A percentile compares a stretch with the other conserved stretches of the same genome.
These are phyloP conservation scores for Anodontia alba DNA, from an alignment of 2,888 invertebrate species.

Conservation along the genomic window DNA sequence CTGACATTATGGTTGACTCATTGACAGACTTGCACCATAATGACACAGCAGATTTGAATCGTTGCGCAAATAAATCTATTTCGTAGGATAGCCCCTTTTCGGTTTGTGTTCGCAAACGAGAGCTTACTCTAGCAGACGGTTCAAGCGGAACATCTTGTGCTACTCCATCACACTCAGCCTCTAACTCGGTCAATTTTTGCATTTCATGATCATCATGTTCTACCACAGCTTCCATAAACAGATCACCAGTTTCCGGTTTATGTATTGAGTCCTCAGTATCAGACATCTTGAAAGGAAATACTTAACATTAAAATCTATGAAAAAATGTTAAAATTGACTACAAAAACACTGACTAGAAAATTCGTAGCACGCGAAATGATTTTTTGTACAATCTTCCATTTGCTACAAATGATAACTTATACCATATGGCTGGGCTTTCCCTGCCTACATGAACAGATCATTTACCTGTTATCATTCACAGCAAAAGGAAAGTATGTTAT, in stretches of 20 bases:
- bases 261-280: background rate
- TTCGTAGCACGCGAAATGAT: background rate
- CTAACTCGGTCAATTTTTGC: background rate
- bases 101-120: background rate
- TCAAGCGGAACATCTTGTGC: background rate
- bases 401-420: background rate
- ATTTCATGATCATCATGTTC: background rate
- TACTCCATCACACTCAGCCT: background rate
- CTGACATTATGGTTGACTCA: background rate
- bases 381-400: background rate
- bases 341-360: background rate
- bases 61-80: background rate
- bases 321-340: background rate
- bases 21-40: background rate
- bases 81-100: background rate
- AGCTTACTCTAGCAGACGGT: background rate
- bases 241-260: background rate
- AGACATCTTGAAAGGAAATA: background rate
- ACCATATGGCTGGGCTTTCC: slow-evolving; percentile 1
- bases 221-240: background rate
- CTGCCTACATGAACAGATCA: slow-evolving; percentile 7
- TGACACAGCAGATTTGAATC: slow-evolving; percentile 2
- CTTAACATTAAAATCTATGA: background rate
- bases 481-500: too few relatives aligned
- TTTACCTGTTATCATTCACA: too few relatives aligned